Base-by-base conservation (phyloP, 2,113 vertebrate genomes). In the Electrona antarctica region DNA sequence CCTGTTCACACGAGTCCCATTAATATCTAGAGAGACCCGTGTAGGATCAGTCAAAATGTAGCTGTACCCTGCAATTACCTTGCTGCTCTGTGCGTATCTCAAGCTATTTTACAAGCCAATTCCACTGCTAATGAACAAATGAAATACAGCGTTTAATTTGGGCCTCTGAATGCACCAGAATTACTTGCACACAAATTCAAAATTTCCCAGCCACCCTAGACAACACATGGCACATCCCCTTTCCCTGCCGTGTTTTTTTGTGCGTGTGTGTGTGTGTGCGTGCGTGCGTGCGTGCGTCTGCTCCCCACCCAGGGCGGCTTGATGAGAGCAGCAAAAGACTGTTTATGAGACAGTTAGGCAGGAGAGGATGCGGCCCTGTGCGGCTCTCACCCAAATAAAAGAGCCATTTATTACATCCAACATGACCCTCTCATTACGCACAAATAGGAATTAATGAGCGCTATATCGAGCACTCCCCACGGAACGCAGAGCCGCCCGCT, bases 391-490 rank as follows among this genome's bases (percentile, higher is more conserved):
- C 85, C 87, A 89, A 92, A 93, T 92, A 91, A 92, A 92, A 90
- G 87, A 87, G 86, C 78, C 84, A 92, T 93, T 92, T 90, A 92
- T 93, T 92, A 92, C 82, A 87, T 91, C 88, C 77, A 91, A 91
- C 89, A 87, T 90, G 90, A 92, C 90, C 90, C 91, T 91, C 91
- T 93, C 88, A 91, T 92, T 92, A 92, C 85, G 77, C 89, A 89
- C 89, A 93, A 92, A 92, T 89, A 87, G 91, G 89, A 92, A 92
- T 92, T 93, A 93, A 93, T 92, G 92, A 91, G 84, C 64, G 71
- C 89, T 90, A 91, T 92, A 89, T 92, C 71, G 61, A 88, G 87
- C 62, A 11, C 82, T 92, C 90, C 90, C 91, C 81, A 76, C 45
- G 84, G 90, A 91, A 91, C 92, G 86, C 92, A 92, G 92, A 92